These are phyloP conservation scores for Neoseiulus cucumeris DNA, from an alignment of 1,140 invertebrate genomes.

Conservation along the genomic window DNA sequence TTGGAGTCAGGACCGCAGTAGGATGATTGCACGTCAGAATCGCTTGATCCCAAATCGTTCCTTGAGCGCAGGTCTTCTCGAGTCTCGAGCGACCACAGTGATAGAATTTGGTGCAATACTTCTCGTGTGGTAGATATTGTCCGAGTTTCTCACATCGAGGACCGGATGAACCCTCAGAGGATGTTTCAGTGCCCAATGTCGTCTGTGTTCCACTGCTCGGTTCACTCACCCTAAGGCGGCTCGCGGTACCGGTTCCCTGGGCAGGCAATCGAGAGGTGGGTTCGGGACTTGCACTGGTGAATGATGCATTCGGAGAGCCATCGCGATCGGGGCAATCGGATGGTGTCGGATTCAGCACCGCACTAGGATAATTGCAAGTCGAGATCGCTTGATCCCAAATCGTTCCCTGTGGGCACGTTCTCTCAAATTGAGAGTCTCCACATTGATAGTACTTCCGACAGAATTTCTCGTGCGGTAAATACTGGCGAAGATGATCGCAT, in stretches of 20 bases:
- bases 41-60: neutral
- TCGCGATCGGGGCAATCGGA: neutral
- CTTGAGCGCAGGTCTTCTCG: neutral
- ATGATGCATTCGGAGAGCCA: too few species aligned
- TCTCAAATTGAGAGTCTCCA: neutral
- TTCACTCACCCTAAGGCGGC: too few species aligned
- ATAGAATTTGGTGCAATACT: neutral
- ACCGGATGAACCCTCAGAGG: too few species aligned
- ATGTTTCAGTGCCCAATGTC: too few species aligned
- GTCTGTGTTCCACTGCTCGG: too few species aligned
- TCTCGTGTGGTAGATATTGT: neutral
- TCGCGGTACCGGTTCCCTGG: too few species aligned
- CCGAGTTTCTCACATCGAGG: neutral
- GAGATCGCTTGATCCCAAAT: neutral
- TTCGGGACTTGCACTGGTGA: too few species aligned
- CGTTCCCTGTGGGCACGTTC: neutral
- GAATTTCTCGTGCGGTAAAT: neutral
- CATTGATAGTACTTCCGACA: neutral
- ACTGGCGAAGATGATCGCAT: neutral
- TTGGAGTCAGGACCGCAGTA: neutral
- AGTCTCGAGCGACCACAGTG: neutral
- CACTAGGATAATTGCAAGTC: neutral
- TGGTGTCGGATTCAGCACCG: neutral
- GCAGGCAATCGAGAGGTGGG: too few species aligned
- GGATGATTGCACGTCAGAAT: neutral